A percentile compares a stretch with the other conserved stretches of the same genome.
Evolutionary conservation across 2,797 vertebrate genomes (phyloP).

Genomic region (Falco biarmicus): DNA sequence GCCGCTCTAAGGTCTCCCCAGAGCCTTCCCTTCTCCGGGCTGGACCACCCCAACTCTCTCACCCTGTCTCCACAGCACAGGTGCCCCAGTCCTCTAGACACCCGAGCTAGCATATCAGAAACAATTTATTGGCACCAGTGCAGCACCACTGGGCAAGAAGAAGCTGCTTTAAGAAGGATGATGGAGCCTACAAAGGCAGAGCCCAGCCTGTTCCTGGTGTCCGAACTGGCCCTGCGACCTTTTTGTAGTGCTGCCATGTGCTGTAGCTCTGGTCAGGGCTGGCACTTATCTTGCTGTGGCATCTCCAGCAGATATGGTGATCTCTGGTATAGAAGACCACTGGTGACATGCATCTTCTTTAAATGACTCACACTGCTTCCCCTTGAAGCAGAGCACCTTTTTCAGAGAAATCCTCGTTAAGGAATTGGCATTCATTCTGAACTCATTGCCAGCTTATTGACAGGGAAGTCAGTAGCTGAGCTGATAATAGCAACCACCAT

Average conservation of each 20-base stretch:
- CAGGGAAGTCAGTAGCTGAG: constrained; percentile 6
- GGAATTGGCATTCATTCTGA: neutral
- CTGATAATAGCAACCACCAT: neutral
- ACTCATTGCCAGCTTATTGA: neutral
- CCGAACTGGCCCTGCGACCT: neutral
- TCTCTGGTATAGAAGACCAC: fast-evolving
- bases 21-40: neutral
- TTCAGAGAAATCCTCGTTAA: neutral
- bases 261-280: neutral
- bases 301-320: neutral
- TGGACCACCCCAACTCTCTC: neutral
- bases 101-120: fast-evolving
- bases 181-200: neutral
- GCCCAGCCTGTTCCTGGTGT: neutral
- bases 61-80: neutral
- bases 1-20: neutral
- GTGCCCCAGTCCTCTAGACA: neutral
- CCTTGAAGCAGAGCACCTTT: neutral
- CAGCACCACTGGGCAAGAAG: neutral
- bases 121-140: too few relatives aligned
- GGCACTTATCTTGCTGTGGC: neutral
- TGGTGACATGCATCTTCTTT: neutral
- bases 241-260: fast-evolving
- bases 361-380: neutral
- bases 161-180: neutral